Evolutionary conservation across 2,797 vertebrate genomes (phyloP), one percentile per base, ranked within the genome.

Genomic region (Sebastes kiyomatsui): DNA sequence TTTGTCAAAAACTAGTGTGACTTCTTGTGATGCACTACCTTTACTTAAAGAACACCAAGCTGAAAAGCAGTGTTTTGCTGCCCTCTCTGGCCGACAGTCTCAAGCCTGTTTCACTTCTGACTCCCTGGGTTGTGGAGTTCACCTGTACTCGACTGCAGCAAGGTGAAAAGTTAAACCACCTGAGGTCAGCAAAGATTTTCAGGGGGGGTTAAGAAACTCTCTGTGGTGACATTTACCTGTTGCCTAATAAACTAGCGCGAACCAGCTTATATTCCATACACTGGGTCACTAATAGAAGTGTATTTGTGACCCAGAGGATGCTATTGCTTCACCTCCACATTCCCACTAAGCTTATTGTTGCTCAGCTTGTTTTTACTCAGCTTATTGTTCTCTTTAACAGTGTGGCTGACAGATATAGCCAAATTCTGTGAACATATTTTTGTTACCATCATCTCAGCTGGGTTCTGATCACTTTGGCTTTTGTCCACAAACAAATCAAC

Each of bases 401-500:
- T 79, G n/a, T 70, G 66, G 38, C 38, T 67, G 60, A 83, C 62
- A 78, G 55, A 76, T 38, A n/a, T 11, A 85, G 55, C 30, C 71
- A 74, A 77, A 87, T 79, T 85, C 52, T 79, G 13, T 86, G 67
- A 88, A 87, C 49, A 28, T 71, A 78, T 89, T 84, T 91, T 67
- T 75, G 67, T 84, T 64, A 72, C 73, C 80, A 72, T 74, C 46
- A 77, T 89, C 84, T 82, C 87, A 62, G 82, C 10, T 9, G 87
- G 87, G 75, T 73, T 79, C 79, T 88, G 80, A 88, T 92, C 84
- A 81, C 71, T 84, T 87, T 25, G 67, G 75, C 61, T 77, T 81
- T 85, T 86, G 86, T 84, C 70, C 80, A 75, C 83, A 77, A 79
- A 90, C 83, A 91, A 86, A 82, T 80, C 77, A 75, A 23, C 64